These are phyloP conservation scores for Portunus trituberculatus DNA, from an alignment of 1,140 invertebrate genomes.

Conservation along the genomic window DNA sequence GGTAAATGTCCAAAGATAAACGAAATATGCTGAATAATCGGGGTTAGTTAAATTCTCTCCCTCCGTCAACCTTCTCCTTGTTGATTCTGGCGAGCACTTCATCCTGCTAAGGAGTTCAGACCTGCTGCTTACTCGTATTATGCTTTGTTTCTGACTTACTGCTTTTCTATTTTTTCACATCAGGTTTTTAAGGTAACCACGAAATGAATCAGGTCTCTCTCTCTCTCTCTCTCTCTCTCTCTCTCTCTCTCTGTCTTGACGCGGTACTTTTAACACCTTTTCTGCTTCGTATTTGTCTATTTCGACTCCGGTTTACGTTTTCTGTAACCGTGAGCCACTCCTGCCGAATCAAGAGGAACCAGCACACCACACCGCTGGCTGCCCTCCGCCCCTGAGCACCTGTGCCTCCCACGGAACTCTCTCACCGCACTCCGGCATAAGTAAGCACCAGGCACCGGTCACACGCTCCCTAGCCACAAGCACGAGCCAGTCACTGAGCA, in stretches of 20 bases:
- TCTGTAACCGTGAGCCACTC: not conserved
- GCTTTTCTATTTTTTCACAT: not conserved
- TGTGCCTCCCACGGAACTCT: too few relatives aligned
- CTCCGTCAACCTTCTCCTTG: not conserved
- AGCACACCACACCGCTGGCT: too few relatives aligned
- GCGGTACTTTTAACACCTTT: too few relatives aligned
- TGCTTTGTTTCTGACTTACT: not conserved
- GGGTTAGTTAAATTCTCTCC: not conserved
- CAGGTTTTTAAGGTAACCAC: not conserved
- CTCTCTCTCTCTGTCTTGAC: too few relatives aligned
- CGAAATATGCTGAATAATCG: constrained; percentile 22
- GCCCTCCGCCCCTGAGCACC: too few relatives aligned
- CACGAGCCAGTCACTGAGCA: not conserved
- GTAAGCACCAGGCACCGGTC: not conserved
- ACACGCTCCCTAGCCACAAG: constrained; percentile 6
- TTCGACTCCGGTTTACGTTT: not conserved
- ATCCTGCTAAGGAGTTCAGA: constrained; percentile 1
- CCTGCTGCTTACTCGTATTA: not conserved
- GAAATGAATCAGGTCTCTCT: not conserved
- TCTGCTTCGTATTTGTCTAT: too few relatives aligned
- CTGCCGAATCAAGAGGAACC: too few relatives aligned
- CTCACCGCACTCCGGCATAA: too few relatives aligned
- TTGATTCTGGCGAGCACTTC: not conserved
- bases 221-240: too few relatives aligned
- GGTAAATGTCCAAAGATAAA: constrained; percentile 3